phyloP scores from a whole-genome alignment of 2,797 vertebrate genomes.

The Esox masquinongy region DNA sequence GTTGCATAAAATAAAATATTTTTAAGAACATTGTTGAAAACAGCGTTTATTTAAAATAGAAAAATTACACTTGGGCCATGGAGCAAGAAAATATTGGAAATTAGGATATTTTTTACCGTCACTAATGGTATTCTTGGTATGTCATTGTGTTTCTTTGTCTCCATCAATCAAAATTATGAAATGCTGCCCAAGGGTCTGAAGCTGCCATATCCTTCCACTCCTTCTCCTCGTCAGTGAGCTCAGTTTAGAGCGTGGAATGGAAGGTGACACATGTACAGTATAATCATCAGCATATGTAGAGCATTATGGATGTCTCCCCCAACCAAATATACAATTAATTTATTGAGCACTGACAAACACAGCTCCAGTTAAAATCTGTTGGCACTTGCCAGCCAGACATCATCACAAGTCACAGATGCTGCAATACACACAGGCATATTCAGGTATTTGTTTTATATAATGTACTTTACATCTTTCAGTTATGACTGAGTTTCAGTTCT shows the following conservation, averaged over 20 bases:
- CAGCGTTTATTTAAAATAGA: too few species aligned
- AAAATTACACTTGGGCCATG: neutral
- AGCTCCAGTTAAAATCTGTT: neutral
- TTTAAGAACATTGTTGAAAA: too few species aligned
- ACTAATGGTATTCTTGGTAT: neutral
- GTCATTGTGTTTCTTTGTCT: neutral
- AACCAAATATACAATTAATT: neutral
- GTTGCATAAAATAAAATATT: too few species aligned
- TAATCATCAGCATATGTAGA: neutral
- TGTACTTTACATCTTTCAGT: neutral
- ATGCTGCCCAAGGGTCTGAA: neutral
- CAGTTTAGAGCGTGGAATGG: neutral
- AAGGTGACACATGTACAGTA: conserved; percentile 2
- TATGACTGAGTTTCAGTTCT: neutral
- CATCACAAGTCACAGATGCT: neutral
- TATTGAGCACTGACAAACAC: neutral
- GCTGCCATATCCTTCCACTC: neutral
- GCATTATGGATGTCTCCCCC: neutral
- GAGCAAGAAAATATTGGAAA: neutral
- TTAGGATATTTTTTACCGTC: neutral
- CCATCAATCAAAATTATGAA: conserved; percentile 2
- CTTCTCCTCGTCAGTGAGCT: neutral
- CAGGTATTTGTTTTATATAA: neutral
- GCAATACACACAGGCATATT: neutral
- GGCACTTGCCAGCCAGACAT: neutral